A percentile compares a stretch with the other conserved stretches of the same genome.
These are phyloP conservation scores for Caenorhabditis parvicauda DNA, from an alignment of 2,888 invertebrate species.

Conservation along the genomic window DNA sequence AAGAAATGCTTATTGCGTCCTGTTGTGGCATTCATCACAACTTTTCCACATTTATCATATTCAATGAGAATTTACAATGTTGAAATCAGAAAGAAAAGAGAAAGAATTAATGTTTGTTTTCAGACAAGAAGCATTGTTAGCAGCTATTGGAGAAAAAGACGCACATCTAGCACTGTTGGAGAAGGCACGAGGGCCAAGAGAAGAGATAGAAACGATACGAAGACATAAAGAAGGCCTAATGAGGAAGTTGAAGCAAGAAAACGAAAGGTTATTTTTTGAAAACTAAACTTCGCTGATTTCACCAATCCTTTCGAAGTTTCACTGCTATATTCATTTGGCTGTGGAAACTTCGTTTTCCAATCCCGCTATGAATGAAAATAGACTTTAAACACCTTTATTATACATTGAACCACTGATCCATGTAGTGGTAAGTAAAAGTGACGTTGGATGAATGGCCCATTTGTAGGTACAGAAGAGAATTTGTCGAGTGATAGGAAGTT, in stretches of 20 bases:
- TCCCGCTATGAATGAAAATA: not conserved
- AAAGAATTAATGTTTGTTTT: conserved; percentile 1
- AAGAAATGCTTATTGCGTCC: not conserved
- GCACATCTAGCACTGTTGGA: conserved; percentile 81
- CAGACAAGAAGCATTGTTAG: conserved; percentile 81
- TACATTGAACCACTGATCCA: not conserved
- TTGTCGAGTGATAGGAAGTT: too few species aligned
- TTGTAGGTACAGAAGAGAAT: too few species aligned
- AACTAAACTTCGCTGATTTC: not conserved
- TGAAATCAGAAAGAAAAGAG: not conserved
- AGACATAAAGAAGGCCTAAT: conserved; percentile 46
- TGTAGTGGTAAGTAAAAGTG: too few species aligned
- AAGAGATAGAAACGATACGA: conserved; percentile 44
- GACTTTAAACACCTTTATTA: not conserved
- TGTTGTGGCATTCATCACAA: not conserved
- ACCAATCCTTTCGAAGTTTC: not conserved
- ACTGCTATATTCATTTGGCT: not conserved
- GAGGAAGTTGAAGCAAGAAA: conserved; percentile 41
- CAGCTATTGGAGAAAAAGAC: conserved; percentile 83
- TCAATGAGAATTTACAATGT: not conserved
- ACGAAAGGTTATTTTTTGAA: conserved; percentile 20
- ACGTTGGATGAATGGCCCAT: too few species aligned
- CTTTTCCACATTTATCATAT: not conserved
- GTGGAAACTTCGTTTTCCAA: not conserved
- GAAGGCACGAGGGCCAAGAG: conserved; percentile 56